Conservation (phyloP, 2,888 invertebrate species). For the Dolichopus griseipennis region DNA sequence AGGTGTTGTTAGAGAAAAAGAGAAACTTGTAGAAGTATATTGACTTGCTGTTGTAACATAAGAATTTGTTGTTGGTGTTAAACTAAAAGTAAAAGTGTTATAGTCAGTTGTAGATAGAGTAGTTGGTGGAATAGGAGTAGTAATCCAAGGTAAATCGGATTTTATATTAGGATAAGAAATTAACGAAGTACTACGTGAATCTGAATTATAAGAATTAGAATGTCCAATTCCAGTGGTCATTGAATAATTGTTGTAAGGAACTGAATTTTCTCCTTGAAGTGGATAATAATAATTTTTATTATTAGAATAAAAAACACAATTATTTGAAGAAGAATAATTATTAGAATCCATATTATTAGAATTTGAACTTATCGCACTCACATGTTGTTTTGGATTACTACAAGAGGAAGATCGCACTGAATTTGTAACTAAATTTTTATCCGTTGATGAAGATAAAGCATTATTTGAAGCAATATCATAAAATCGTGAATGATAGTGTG, state of each 20-base stretch:
- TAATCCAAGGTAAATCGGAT: slow-evolving; percentile 16
- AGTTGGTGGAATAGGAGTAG: background rate
- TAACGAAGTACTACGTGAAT: background rate
- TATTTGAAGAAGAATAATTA: background rate
- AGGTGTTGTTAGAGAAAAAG: slow-evolving; percentile 22
- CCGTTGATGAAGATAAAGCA: background rate
- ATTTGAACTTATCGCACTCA: background rate
- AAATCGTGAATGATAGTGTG: no score
- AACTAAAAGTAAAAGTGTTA: slow-evolving; percentile 20
- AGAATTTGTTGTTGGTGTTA: slow-evolving; percentile 16
- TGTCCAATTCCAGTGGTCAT: background rate
- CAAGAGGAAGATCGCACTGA: background rate
- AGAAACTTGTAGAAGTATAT: slow-evolving; percentile 21
- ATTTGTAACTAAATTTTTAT: background rate
- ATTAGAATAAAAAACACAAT: background rate
- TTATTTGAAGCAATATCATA: background rate
- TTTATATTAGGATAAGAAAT: slow-evolving; percentile 15
- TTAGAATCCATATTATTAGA: background rate
- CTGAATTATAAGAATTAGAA: background rate
- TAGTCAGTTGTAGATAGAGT: slow-evolving; percentile 11
- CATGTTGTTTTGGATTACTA: background rate
- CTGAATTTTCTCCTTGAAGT: background rate
- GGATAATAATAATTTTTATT: background rate
- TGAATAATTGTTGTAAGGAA: background rate
- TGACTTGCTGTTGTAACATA: background rate